A percentile compares a stretch with the other conserved stretches of the same genome.
phyloP scores from a whole-genome alignment of 2,888 invertebrate genomes.

The Lepidocyrtoides sp. region DNA sequence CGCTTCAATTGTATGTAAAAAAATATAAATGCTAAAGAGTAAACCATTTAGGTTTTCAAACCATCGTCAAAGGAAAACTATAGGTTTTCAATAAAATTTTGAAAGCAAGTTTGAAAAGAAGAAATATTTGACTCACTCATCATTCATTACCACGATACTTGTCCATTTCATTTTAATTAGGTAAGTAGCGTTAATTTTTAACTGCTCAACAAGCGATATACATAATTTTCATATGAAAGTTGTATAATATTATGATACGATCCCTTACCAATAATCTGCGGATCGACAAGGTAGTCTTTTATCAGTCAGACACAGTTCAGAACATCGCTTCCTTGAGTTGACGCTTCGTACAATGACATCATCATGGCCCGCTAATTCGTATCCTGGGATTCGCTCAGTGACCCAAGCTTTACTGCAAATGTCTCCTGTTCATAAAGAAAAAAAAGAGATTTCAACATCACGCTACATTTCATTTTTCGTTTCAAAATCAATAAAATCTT shows the following conservation, averaged over 20 bases:
- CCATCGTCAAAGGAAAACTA: not conserved
- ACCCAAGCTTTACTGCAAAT: conserved; percentile 86
- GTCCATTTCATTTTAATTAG: no score
- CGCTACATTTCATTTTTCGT: not conserved
- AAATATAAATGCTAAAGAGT: no score
- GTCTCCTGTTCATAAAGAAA: conserved; percentile 77
- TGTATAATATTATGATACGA: not conserved
- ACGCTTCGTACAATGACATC: conserved; percentile 86
- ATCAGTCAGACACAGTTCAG: conserved; percentile 86
- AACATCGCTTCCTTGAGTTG: conserved; percentile 85
- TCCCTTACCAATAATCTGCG: conserved; percentile 84
- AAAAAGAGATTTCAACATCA: not conserved
- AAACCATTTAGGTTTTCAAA: no score
- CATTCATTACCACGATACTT: no score
- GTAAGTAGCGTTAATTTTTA: not conserved
- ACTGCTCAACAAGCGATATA: not conserved
- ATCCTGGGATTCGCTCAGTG: conserved; percentile 86
- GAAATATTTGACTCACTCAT: no score
- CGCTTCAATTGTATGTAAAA: not conserved
- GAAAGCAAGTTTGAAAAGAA: not conserved
- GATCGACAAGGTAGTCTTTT: conserved; percentile 85
- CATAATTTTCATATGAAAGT: not conserved
- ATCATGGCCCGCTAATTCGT: conserved; percentile 86
- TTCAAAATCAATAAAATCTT: not conserved
- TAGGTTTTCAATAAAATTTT: not conserved